Evolutionary conservation across 2,113 vertebrate species (phyloP), one percentile per base, ranked within the genome.

Genomic region (Murina feae): DNA sequence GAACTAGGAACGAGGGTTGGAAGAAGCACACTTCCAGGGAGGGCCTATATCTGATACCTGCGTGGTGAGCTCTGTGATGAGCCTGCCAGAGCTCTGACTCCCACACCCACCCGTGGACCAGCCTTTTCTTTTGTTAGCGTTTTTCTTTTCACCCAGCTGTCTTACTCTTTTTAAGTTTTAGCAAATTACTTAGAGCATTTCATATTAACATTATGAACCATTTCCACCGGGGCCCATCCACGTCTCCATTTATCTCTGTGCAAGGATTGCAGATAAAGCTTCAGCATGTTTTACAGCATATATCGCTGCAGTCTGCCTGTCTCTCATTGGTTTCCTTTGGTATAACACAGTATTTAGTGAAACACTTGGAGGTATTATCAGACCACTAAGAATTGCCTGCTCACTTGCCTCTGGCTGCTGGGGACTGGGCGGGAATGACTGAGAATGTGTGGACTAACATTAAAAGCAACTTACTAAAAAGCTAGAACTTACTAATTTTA

Each of bases 381-480:
- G 68, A 65, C 35, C 17, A 2, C 20, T 21, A 44, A 79, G 66
- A 58, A 66, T 18, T 47, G 4, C 83, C 18, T 37, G 51, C 6
- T 69, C 20, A 13, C 23, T 71, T 71, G 81, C 39, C 42, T 28
- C 23, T 28, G 20, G 30, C 9, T 94, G 37, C 75, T 51, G n/a
- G 42, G 60, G 68, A 7, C 14, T 42, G 68, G 51, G 7, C 32
- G 21, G n/a, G 42, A 94, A 81, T 72, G 42, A 53, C n/a, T 39
- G 65, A 37, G 55, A 65, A 83, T 47, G 21, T 83, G 32, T 55
- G 53, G 12, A 55, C 39, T 68, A 30, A 63, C n/a, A 23, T 65
- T 76, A 74, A 94, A 94, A 92, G 47, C 14, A 87, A 39, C 28
- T 85, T 92, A 39, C 13, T 87, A 47, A 80, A 78, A 90, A 71